These are phyloP conservation scores for Gymnorhina tibicen DNA, from an alignment of 2,113 vertebrate species.

Conservation along the genomic window DNA sequence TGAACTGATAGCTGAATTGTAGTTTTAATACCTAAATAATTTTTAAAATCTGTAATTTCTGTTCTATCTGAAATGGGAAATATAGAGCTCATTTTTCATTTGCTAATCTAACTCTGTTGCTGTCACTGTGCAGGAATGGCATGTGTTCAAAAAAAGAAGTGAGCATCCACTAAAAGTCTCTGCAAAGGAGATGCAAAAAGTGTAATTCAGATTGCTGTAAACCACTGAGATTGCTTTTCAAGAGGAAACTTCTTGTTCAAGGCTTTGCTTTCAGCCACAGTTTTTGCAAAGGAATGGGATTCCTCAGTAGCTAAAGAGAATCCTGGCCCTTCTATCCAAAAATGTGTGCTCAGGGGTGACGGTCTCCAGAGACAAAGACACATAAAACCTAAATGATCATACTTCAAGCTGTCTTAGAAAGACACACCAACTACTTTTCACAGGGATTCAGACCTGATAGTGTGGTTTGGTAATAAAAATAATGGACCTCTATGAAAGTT, in stretches of 20 bases:
- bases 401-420: background rate
- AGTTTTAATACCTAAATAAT: slow-evolving; percentile 10
- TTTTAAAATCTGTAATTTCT: background rate
- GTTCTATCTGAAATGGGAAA: slow-evolving; percentile 25
- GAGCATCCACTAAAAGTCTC: background rate
- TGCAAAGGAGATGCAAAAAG: background rate
- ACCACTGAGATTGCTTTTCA: background rate
- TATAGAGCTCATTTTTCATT: slow-evolving; percentile 1
- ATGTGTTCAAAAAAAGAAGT: background rate
- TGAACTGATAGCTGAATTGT: background rate
- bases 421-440: background rate
- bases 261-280: background rate
- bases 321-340: background rate
- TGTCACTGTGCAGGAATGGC: background rate
- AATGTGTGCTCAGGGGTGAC: background rate
- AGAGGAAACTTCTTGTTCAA: background rate
- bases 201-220: background rate
- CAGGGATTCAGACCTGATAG: background rate
- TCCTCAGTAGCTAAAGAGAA: background rate
- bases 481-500: background rate
- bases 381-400: background rate
- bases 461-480: background rate
- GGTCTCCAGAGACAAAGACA: background rate
- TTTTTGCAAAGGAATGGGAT: background rate
- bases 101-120: background rate